A percentile compares a stretch with the other conserved stretches of the same genome.
Conservation (phyloP, 92 coral and sea anemone species). For the Paragorgia papillata region DNA sequence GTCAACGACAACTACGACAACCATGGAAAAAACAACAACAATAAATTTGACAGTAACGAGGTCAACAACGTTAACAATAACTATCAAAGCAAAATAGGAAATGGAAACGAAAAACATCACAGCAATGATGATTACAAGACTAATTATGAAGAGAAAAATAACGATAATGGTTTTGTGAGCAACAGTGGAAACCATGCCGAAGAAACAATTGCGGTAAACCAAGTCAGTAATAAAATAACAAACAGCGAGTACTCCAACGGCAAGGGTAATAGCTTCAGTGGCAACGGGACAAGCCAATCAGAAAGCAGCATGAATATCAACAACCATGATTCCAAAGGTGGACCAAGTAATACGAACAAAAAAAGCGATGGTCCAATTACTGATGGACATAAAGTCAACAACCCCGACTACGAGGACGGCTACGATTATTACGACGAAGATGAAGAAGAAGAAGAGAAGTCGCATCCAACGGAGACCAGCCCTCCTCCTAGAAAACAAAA, state of each 20-base stretch:
- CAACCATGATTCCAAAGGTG: background rate
- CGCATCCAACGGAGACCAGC: background rate
- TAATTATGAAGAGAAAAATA: background rate
- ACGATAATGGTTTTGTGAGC: background rate
- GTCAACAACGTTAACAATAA: no score
- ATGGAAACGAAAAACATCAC: background rate
- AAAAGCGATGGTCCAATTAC: background rate
- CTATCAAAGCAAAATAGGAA: background rate
- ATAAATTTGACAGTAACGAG: background rate
- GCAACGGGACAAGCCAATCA: background rate
- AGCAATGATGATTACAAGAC: background rate
- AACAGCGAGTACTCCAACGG: background rate
- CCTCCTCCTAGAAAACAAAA: background rate
- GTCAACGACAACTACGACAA: background rate
- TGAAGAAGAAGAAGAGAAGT: background rate
- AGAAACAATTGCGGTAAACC: background rate
- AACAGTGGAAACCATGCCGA: background rate
- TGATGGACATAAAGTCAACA: background rate
- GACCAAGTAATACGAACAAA: background rate
- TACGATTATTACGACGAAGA: constrained; percentile 9
- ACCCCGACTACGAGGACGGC: constrained; percentile 25
- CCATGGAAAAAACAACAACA: background rate
- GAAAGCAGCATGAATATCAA: background rate
- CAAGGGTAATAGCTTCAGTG: background rate
- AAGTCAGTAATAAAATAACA: background rate